Evolutionary conservation across 2,113 vertebrate genomes (phyloP), one percentile per base, ranked within the genome.

Genomic region (Pseudolaguvia tuberculata): DNA sequence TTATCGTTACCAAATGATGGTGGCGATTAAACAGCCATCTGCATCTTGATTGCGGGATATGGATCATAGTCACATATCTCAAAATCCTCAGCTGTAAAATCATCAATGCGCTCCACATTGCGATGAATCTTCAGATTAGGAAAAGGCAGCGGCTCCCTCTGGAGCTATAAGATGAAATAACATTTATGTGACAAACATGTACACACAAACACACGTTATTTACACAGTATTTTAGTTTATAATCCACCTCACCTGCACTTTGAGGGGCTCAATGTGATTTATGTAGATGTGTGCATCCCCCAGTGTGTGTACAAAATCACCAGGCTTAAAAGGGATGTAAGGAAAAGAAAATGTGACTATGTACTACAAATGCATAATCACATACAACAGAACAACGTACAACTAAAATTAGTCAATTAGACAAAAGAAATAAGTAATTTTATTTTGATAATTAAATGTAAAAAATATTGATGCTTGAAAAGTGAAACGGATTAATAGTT

Each of bases 261-360:
- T 92, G 4, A 99, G 90, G 2, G 95, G 92, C 78, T 97, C 94
- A 0, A 95, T 83, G 55, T 99, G 97, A 84, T 97, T 99, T 79
- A 91, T 55, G 84, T 98, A 99, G 84, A 99, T 58, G 80, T 99
- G 96, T 71, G 96, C 95, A 71, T 99, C 96, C 79, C 97, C 97
- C 82, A 99, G 83, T 0, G 96, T 96, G 76, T 99, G 97, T 78
- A 99, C 87, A 72, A 99, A 98, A 76, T 99, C 96, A 39, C 94
- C 96, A 80, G 93, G 91, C 95, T 98, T 83, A 69, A 85, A n/a
- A 35, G 56, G 31, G 53, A 8, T 57, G 0, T 47, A 12, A 42
- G 62, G 21, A n/a, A 75, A 55, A 58, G 7, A 52, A 18, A 75
- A 11, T 25, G 21, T 23, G 57, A 65, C 48, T 42, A 20, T 47